Percentiles rank a stretch among this genome's conserved stretches.
Evolutionary conservation across 2,888 invertebrate species (phyloP).

Genomic region (Penaeus monodon): DNA sequence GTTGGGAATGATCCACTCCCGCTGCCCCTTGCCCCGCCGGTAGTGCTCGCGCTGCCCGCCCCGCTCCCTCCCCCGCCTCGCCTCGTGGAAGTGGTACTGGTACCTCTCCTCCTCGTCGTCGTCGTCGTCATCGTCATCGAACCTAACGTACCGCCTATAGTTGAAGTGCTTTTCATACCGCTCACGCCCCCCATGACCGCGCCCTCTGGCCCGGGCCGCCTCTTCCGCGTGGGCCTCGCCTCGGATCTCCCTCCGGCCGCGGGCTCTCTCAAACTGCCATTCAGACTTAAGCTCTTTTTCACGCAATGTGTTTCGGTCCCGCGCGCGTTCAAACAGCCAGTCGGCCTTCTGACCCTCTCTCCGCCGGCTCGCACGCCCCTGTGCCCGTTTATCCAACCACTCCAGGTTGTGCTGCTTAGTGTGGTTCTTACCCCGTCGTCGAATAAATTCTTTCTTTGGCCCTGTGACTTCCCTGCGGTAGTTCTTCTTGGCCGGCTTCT

Average conservation of each 20-base stretch:
- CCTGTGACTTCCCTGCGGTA: conserved; percentile 48
- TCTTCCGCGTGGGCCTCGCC: not conserved
- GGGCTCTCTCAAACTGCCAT: conserved; percentile 56
- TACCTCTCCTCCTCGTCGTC: conserved; percentile 41
- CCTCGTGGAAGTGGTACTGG: conserved; percentile 27
- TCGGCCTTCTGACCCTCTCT: conserved; percentile 44
- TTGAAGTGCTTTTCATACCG: conserved; percentile 34
- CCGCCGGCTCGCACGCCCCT: conserved; percentile 34
- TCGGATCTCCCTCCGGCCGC: conserved; percentile 27
- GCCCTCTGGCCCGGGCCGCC: not conserved
- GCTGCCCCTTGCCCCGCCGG: conserved; percentile 33
- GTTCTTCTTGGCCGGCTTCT: conserved; percentile 55
- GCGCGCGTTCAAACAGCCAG: conserved; percentile 57
- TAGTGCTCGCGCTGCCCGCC: conserved; percentile 15
- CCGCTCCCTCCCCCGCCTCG: not conserved
- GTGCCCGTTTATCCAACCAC: conserved; percentile 31
- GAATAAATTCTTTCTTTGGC: conserved; percentile 59
- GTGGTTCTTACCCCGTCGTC: conserved; percentile 61
- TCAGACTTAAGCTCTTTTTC: conserved; percentile 48
- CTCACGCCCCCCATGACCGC: conserved; percentile 35
- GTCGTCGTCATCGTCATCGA: conserved; percentile 51
- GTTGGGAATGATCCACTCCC: conserved; percentile 59
- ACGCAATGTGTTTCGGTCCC: conserved; percentile 35
- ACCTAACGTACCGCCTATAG: conserved; percentile 52
- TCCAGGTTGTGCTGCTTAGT: conserved; percentile 30